Conservation (phyloP, 2,797 vertebrate species). For the Coilia nasus region DNA sequence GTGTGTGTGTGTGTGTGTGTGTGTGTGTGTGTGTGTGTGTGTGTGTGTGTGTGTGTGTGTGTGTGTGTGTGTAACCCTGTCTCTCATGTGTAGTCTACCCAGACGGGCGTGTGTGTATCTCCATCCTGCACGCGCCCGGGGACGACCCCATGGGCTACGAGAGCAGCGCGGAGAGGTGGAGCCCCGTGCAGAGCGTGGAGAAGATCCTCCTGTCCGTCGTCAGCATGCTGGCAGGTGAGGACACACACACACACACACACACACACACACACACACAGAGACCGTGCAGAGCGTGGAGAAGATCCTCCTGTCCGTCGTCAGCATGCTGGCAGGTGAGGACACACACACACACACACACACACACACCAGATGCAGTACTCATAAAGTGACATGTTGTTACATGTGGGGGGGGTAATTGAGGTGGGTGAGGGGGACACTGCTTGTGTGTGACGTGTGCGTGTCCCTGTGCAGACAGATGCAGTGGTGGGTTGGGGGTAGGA, state of each 20-base stretch:
- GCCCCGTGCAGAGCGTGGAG: constrained; percentile 96
- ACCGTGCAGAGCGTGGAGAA: constrained; percentile 18
- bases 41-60: no score
- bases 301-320: no score
- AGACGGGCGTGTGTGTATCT: constrained; percentile 95
- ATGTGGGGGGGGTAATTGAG: no score
- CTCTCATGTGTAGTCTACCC: constrained; percentile 84
- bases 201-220: constrained; percentile 80
- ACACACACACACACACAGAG: constrained; percentile 33
- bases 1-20: no score
- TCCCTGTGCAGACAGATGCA: constrained; percentile 78
- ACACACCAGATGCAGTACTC: no score
- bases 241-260: constrained; percentile 26
- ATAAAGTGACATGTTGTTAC: no score
- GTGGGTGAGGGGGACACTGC: no score
- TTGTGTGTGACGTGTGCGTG: not conserved
- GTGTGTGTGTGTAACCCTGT: no score
- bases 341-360: no score
- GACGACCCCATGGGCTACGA: constrained; percentile 99
- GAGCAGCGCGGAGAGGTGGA: constrained; percentile 97
- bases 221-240: constrained; percentile 52
- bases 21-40: no score
- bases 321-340: no score
- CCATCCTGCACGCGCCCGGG: constrained; percentile 94
- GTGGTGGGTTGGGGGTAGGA: no score